phyloP scores from a whole-genome alignment of 2,888 invertebrate species.

The Masnerella sp. region DNA sequence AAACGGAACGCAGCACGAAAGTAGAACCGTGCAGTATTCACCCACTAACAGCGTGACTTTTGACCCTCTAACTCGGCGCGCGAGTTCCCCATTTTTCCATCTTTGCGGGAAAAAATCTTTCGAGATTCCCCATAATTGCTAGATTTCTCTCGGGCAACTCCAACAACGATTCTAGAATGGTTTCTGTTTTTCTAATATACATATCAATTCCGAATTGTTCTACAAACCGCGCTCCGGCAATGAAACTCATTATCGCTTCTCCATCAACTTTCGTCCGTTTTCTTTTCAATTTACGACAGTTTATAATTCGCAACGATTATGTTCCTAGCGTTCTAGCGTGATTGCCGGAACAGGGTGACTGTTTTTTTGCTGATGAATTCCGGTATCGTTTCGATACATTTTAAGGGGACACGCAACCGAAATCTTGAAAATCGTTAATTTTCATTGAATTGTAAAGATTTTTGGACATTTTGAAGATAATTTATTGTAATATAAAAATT shows the following conservation, averaged over 20 bases:
- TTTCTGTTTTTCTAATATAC: slow-evolving; percentile 47
- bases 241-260: slow-evolving; percentile 41
- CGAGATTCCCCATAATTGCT: slow-evolving; percentile 64
- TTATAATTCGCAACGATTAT: too few relatives aligned
- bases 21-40: slow-evolving; percentile 69
- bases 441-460: too few relatives aligned
- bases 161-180: slow-evolving; percentile 49
- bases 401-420: too few relatives aligned
- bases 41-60: slow-evolving; percentile 74
- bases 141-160: slow-evolving; percentile 66
- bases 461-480: too few relatives aligned
- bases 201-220: slow-evolving; percentile 42
- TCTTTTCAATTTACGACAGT: slow-evolving; percentile 41
- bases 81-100: slow-evolving; percentile 20
- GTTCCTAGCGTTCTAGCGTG: too few relatives aligned
- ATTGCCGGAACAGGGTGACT: too few relatives aligned
- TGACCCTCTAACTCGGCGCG: slow-evolving; percentile 66
- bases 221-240: too few relatives aligned
- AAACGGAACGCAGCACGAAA: slow-evolving; percentile 66
- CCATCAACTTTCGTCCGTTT: slow-evolving; percentile 50
- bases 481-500: too few relatives aligned
- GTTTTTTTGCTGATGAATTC: too few relatives aligned
- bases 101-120: slow-evolving; percentile 50
- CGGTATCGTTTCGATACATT: too few relatives aligned
- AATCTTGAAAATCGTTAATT: too few relatives aligned